Evolutionary conservation across 1,140 invertebrate species (phyloP).

Genomic region (Drosophila truncata): DNA sequence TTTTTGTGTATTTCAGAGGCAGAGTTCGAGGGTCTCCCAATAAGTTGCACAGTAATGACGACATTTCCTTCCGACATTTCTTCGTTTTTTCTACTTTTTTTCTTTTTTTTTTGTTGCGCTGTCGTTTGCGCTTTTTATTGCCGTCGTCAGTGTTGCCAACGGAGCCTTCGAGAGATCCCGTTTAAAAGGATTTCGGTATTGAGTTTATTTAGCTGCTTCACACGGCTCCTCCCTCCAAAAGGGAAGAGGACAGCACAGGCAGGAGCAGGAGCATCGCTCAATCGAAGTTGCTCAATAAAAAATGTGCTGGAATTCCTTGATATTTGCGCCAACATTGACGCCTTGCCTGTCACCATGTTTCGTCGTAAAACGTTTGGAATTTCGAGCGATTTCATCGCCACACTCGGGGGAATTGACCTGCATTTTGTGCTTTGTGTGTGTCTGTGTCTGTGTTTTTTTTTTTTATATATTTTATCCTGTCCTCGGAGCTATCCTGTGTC

Average conservation of each 20-base stretch:
- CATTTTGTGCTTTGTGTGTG: constrained; percentile 52
- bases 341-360: constrained; percentile 21
- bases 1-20: constrained; percentile 12
- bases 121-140: constrained; percentile 72
- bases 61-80: constrained; percentile 69
- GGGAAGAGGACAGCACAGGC: not conserved
- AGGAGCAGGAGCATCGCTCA: constrained; percentile 41
- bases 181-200: constrained; percentile 60
- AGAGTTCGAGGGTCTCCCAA: constrained; percentile 23
- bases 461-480: not conserved
- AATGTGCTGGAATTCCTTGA: constrained; percentile 66
- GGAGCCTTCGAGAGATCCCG: constrained; percentile 2
- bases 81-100: not conserved
- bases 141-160: constrained; percentile 57
- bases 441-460: not conserved
- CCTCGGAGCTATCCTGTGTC: not conserved
- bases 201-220: constrained; percentile 69
- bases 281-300: constrained; percentile 77
- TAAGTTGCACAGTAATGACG: constrained; percentile 73
- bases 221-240: constrained; percentile 17
- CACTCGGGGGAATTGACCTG: constrained; percentile 57
- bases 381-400: constrained; percentile 54
- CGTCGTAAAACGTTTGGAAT: constrained; percentile 68
- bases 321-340: constrained; percentile 61
- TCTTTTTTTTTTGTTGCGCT: constrained; percentile 6